Base-by-base conservation (phyloP, 2,113 vertebrate species). In the Mesoclemmys tuberculata region DNA sequence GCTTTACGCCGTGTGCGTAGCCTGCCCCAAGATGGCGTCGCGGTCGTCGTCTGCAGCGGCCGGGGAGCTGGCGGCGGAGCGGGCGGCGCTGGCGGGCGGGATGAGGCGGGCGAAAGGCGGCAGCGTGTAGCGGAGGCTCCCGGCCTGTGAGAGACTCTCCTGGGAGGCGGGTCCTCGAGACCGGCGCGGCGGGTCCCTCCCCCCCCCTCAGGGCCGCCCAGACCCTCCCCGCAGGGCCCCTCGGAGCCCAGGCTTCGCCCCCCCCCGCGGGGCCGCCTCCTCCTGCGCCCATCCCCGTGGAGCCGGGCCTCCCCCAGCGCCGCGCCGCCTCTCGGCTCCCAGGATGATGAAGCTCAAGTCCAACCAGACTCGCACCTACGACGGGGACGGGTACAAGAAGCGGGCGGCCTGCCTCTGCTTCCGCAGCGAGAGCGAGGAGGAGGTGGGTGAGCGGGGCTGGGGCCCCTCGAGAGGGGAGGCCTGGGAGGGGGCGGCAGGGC, bases 341-440 rank as follows among this genome's bases (percentile, higher is more conserved):
- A 98, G 97, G 96, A 99, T 99, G 99, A 99, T 99, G 99, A 99
- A 99, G 99, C 98, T 99, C 92, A 99, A 99, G 98, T 99, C 99
- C 88, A 99, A 99, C 98, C 99, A 99, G 98, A 99, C 99, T 97
- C 99, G 99, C 98, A 99, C 99, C 96, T 99, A 99, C 98, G 99
- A 99, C 98, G 99, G 99, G 96, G 99, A 99, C 87, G 99, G 99
- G 83, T 99, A 99, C 98, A 99, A 99, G 99, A 99, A 99, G 97
- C 98, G 99, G 97, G 99, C 99, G 97, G 99, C 99, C 95, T 99
- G 99, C 90, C 98, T 99, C 97, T 99, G 99, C 97, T 99, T 99
- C 98, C 99, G 99, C 98, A 99, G 97, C 97, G 99, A 99, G 96
- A 98, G 97, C 68, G 99, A 99, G 97, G 99, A 99, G 96, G 99